Conservation (phyloP, 2,888 invertebrate species). For the Bombyx huttoni region DNA sequence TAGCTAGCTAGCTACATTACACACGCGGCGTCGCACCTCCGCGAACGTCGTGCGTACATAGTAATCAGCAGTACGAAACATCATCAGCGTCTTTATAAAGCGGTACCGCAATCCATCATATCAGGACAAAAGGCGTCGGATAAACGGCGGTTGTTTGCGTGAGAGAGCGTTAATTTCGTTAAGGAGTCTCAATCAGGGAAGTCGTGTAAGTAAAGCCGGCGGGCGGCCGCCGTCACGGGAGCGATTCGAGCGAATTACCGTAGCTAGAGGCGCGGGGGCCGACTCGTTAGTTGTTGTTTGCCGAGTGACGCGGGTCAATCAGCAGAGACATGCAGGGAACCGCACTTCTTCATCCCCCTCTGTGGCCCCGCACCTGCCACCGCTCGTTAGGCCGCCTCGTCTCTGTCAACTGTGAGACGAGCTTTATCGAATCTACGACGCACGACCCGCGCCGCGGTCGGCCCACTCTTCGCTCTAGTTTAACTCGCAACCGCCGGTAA, state of each 20-base stretch:
- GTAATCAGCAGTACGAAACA: conserved; percentile 58
- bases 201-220: conserved; percentile 53
- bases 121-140: conserved; percentile 60
- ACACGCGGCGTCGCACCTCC: conserved; percentile 11
- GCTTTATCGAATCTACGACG: conserved; percentile 73
- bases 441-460: conserved; percentile 65
- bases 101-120: conserved; percentile 67
- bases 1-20: too few relatives aligned
- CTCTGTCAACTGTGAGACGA: conserved; percentile 69
- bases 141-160: conserved; percentile 58
- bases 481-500: conserved; percentile 61
- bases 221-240: conserved; percentile 53
- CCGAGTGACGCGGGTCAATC: conserved; percentile 73
- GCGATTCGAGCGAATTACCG: conserved; percentile 56
- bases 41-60: conserved; percentile 51
- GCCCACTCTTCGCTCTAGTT: conserved; percentile 62
- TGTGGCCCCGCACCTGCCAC: conserved; percentile 24
- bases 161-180: conserved; percentile 66
- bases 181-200: conserved; percentile 67
- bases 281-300: conserved; percentile 73
- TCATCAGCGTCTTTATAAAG: conserved; percentile 55
- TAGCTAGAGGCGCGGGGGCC: conserved; percentile 65
- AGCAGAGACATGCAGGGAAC: conserved; percentile 73
- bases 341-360: conserved; percentile 65
- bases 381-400: conserved; percentile 66